phyloP scores from a whole-genome alignment of 2,888 invertebrate genomes.

The Lordiphosa andalusiaca region DNA sequence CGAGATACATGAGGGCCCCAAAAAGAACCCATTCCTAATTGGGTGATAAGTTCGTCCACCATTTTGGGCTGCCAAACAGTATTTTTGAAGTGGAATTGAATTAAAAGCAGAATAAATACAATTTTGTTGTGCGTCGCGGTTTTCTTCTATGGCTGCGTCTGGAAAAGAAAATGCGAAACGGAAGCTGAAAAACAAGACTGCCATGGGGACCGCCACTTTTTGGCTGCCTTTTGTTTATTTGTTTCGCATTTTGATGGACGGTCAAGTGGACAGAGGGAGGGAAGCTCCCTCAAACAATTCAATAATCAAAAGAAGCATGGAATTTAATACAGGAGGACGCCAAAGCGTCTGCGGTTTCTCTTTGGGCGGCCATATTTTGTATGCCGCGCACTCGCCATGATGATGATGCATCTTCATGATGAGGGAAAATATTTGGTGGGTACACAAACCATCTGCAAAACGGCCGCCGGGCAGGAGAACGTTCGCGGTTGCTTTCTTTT shows the following conservation, averaged over 20 bases:
- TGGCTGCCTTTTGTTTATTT: constrained; percentile 59
- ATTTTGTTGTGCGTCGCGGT: constrained; percentile 36
- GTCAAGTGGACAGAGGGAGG: constrained; percentile 17
- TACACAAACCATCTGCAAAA: constrained; percentile 21
- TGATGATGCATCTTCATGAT: constrained; percentile 25
- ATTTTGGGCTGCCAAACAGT: constrained; percentile 21
- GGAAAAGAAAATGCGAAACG: constrained; percentile 38
- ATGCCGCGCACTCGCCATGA: constrained; percentile 14
- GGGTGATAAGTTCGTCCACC: constrained; percentile 16
- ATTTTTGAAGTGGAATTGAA: constrained; percentile 56
- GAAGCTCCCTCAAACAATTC: constrained; percentile 32
- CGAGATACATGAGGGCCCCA: constrained; percentile 15
- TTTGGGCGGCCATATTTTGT: constrained; percentile 31
- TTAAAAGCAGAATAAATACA: constrained; percentile 46
- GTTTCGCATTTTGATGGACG: constrained; percentile 46
- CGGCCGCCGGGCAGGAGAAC: constrained; percentile 36
- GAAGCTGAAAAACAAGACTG: constrained; percentile 38
- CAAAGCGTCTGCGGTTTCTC: constrained; percentile 20
- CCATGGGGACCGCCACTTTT: constrained; percentile 32
- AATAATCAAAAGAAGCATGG: constrained; percentile 60
- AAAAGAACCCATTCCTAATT: constrained; percentile 29
- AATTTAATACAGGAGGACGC: constrained; percentile 63
- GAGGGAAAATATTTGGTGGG: constrained; percentile 23
- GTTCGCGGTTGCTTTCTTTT: constrained; percentile 27
- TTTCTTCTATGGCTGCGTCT: constrained; percentile 32